phyloP scores from a whole-genome alignment of 2,888 invertebrate species.

The Ctenicera cuprea region DNA sequence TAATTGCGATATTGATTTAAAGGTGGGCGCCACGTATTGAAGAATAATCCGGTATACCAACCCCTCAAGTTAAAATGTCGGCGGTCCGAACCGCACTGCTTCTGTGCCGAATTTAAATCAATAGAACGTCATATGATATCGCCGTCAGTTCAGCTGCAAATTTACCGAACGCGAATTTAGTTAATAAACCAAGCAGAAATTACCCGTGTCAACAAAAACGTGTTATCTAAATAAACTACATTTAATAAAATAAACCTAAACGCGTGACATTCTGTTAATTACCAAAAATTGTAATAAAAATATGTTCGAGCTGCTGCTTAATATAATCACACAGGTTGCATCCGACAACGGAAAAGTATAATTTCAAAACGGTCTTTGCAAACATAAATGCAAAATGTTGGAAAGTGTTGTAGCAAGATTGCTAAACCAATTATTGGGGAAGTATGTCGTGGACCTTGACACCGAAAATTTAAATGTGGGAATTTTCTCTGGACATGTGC shows the following conservation, averaged over 20 bases:
- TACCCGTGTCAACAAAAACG: neutral
- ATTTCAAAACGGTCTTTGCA: neutral
- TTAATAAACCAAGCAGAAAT: neutral
- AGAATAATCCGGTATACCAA: conserved; percentile 57
- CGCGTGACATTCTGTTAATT: neutral
- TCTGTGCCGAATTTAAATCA: conserved; percentile 51
- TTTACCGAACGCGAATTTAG: conserved; percentile 19
- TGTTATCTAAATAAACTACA: neutral
- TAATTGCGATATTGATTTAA: conserved; percentile 60
- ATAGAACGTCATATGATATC: conserved; percentile 48
- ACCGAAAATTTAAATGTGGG: conserved; percentile 89
- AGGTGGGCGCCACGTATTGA: conserved; percentile 59
- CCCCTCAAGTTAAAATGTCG: conserved; percentile 56
- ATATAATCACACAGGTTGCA: conserved; percentile 12
- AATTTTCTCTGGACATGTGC: conserved; percentile 88
- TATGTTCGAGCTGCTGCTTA: neutral
- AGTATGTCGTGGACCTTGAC: conserved; percentile 88
- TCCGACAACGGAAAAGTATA: neutral
- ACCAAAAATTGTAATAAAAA: neutral
- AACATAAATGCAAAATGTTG: conserved; percentile 75
- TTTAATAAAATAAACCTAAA: neutral
- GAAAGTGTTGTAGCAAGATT: conserved; percentile 87
- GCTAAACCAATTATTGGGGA: conserved; percentile 86
- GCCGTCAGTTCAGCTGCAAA: conserved; percentile 27
- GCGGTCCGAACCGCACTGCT: conserved; percentile 51